phyloP scores from a whole-genome alignment of 2,113 vertebrate genomes.

The Theristicus caerulescens region DNA sequence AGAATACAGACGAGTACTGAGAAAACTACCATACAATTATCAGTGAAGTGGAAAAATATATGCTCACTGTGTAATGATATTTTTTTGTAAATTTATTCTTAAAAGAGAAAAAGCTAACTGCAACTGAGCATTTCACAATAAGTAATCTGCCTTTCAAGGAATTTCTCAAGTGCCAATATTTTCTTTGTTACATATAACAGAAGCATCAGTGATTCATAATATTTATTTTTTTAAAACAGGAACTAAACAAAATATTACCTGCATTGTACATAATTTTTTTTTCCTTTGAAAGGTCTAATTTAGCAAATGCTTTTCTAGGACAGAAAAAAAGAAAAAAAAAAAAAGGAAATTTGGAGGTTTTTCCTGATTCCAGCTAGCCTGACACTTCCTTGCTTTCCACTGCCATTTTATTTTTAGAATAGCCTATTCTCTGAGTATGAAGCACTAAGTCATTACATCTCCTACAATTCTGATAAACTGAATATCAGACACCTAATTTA shows the following conservation, averaged over 20 bases:
- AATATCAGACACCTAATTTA: background rate
- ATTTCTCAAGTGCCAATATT: background rate
- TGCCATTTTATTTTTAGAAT: background rate
- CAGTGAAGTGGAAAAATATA: background rate
- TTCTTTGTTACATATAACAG: background rate
- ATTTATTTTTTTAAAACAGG: background rate
- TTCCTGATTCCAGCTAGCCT: background rate
- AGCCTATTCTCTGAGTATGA: background rate
- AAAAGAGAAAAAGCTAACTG: background rate
- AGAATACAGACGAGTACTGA: background rate
- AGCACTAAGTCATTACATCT: background rate
- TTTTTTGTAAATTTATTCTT: background rate
- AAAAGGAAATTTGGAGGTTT: background rate
- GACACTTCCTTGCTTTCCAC: background rate
- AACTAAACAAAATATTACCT: background rate
- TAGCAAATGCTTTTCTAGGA: background rate
- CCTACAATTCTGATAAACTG: background rate
- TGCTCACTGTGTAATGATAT: background rate
- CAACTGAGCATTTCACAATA: background rate
- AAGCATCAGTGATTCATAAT: background rate
- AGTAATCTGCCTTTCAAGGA: background rate
- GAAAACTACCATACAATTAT: background rate
- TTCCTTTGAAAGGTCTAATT: background rate
- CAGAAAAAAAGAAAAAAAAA: background rate
- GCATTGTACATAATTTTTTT: background rate